A percentile compares a stretch with the other conserved stretches of the same genome.
phyloP scores from a whole-genome alignment of 1,140 invertebrate genomes.

The Solenopsis invicta region DNA sequence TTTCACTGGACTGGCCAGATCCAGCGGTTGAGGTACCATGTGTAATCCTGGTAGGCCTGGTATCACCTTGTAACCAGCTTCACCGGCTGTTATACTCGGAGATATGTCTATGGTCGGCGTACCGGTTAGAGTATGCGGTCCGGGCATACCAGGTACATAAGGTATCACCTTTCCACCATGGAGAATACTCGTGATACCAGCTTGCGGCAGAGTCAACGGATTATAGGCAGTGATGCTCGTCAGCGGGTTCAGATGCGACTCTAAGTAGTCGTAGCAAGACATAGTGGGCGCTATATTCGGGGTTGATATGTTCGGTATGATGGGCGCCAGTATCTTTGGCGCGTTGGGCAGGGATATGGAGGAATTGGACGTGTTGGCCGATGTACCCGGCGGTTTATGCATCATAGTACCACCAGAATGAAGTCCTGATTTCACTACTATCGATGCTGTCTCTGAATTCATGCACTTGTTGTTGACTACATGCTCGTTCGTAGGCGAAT shows the following conservation, averaged over 20 bases:
- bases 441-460: slow-evolving; percentile 87
- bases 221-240: slow-evolving; percentile 91
- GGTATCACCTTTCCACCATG: slow-evolving; percentile 92
- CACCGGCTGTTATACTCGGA: slow-evolving; percentile 70
- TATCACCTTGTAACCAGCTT: slow-evolving; percentile 80
- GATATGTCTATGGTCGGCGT: slow-evolving; percentile 84
- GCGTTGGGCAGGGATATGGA: slow-evolving; percentile 87
- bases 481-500: slow-evolving; percentile 79
- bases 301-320: slow-evolving; percentile 88
- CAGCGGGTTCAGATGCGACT: slow-evolving; percentile 84
- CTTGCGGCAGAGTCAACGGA: slow-evolving; percentile 88
- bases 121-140: slow-evolving; percentile 89
- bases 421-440: slow-evolving; percentile 91
- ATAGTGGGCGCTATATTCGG: slow-evolving; percentile 87
- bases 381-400: slow-evolving; percentile 87
- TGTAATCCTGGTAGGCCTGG: slow-evolving; percentile 80
- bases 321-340: slow-evolving; percentile 88
- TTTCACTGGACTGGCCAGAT: slow-evolving; percentile 82
- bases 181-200: slow-evolving; percentile 82
- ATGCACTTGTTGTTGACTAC: slow-evolving; percentile 74
- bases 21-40: slow-evolving; percentile 81
- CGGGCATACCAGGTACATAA: slow-evolving; percentile 95
- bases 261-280: slow-evolving; percentile 82
- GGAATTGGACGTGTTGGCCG: slow-evolving; percentile 72
- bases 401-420: slow-evolving; percentile 92